Evolutionary conservation across 2,797 vertebrate species (phyloP), one percentile per base, ranked within the genome.

Genomic region (Sebastes trivittatus): DNA sequence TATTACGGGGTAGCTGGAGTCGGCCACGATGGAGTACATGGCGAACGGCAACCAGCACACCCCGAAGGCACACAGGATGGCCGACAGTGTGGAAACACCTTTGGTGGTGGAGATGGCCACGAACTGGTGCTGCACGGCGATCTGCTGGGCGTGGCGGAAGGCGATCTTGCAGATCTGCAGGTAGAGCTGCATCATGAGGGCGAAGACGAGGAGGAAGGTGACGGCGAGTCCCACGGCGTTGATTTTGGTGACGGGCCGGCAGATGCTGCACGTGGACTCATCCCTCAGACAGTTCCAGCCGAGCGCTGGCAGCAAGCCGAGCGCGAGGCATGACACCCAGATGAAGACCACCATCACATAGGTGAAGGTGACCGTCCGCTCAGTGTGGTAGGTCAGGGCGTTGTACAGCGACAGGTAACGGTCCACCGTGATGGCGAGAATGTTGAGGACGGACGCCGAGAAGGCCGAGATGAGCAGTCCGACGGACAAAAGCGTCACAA

Each of bases 321-420:
- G 93, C 59, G 90, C 89, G 27, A 97, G 86, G 88, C 97, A 96
- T 22, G 90, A 90, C 65, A 94, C 88, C 97, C 97, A 98, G 87
- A 97, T 93, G 64, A 97, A 87, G 73, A 94, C 86, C 90, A 97
- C 95, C 93, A 96, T 94, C 73, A 95, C 85, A 80, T 97, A 97
- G 65, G 97, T 97, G 93, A 94, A 96, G 68, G 95, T 95, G 85
- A 96, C 92, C 2, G 96, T 96, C 79, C 97, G 95, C 63, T 97
- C 97, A 1, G 97, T 96, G 95, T 97, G 97, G 93, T 98, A 98
- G 87, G 97, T 98, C 72, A 98, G 95, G 1, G 97, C 97, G 69
- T 98, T 97, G 94, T 96, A 97, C 8, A 98, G 92, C n/a, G 97
- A 98, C 86, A 98, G 93, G 94, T 98, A 98, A 1, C 97, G 96